Conservation (phyloP, 2,797 vertebrate species). For the Pagetopsis macropterus region DNA sequence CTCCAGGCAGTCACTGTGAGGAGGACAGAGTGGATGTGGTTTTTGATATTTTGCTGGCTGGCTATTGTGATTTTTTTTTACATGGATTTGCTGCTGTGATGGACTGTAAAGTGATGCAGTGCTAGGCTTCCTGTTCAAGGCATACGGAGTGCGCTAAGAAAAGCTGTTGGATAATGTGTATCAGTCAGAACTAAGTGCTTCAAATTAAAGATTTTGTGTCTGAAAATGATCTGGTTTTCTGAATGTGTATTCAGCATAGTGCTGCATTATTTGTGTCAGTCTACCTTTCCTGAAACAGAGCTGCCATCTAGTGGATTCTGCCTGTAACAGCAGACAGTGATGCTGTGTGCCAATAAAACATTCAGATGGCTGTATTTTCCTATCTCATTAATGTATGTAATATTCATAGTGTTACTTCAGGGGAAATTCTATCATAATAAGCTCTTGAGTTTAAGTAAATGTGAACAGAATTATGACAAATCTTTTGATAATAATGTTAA, state of each 20-base stretch:
- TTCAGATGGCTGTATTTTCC: not conserved
- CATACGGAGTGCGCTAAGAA: conserved; percentile 62
- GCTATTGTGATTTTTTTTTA: conserved; percentile 69
- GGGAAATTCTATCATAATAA: not conserved
- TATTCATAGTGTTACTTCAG: not conserved
- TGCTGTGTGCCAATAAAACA: not conserved
- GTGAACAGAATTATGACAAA: not conserved
- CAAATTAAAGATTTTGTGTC: conserved; percentile 82
- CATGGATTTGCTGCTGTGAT: conserved; percentile 73
- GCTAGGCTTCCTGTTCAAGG: conserved; percentile 61
- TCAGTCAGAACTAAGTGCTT: conserved; percentile 75
- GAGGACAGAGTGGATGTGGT: conserved; percentile 69
- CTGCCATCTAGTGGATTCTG: conserved; percentile 61
- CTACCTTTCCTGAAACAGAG: not conserved
- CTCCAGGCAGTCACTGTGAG: conserved; percentile 44
- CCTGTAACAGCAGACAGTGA: conserved; percentile 15
- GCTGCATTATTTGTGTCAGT: not conserved
- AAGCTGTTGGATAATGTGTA: conserved; percentile 77
- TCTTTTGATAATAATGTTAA: not conserved
- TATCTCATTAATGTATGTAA: not conserved
- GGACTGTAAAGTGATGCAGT: conserved; percentile 62
- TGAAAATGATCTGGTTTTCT: conserved; percentile 34
- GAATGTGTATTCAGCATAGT: not conserved
- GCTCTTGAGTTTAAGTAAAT: not conserved
- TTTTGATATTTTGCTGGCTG: conserved; percentile 63